A percentile compares a stretch with the other conserved stretches of the same genome.
Conservation (phyloP, 1,140 invertebrate species). For the Eciton burchellii region DNA sequence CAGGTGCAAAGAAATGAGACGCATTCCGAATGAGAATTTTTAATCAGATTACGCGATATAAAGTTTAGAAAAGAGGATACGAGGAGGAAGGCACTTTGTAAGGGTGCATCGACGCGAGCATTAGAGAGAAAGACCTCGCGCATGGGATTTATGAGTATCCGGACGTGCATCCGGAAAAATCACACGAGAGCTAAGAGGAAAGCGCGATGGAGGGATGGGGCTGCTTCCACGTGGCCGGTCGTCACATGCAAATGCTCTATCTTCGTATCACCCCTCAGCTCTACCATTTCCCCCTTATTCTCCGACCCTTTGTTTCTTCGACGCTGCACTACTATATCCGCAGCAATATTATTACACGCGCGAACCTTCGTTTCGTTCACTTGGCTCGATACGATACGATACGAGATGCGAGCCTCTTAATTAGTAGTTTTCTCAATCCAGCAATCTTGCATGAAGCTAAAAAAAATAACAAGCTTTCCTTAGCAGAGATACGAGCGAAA, state of each 20-base stretch:
- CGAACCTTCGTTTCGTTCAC: too few relatives aligned
- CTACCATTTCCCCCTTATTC: constrained; percentile 48
- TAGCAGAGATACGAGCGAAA: too few relatives aligned
- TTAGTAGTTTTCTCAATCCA: too few relatives aligned
- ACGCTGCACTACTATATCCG: neutral
- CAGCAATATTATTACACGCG: constrained; percentile 24
- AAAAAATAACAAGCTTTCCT: too few relatives aligned
- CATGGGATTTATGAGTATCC: constrained; percentile 20
- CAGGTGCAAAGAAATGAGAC: neutral
- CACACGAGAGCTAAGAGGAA: constrained; percentile 69
- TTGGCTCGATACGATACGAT: too few relatives aligned
- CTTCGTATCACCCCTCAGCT: constrained; percentile 58
- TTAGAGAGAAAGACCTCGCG: neutral
- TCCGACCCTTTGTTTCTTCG: constrained; percentile 48
- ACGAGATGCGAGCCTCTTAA: too few relatives aligned
- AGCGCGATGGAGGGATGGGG: constrained; percentile 74
- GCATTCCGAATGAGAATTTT: neutral
- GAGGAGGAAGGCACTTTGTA: too few relatives aligned
- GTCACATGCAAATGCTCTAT: constrained; percentile 84
- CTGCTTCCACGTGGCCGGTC: constrained; percentile 81
- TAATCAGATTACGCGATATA: neutral
- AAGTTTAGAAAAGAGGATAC: neutral
- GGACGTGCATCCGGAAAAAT: constrained; percentile 33
- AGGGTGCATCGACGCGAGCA: too few relatives aligned
- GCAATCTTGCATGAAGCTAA: too few relatives aligned